These are phyloP conservation scores for Garra rufa DNA, from an alignment of 2,113 vertebrate species.

Conservation along the genomic window DNA sequence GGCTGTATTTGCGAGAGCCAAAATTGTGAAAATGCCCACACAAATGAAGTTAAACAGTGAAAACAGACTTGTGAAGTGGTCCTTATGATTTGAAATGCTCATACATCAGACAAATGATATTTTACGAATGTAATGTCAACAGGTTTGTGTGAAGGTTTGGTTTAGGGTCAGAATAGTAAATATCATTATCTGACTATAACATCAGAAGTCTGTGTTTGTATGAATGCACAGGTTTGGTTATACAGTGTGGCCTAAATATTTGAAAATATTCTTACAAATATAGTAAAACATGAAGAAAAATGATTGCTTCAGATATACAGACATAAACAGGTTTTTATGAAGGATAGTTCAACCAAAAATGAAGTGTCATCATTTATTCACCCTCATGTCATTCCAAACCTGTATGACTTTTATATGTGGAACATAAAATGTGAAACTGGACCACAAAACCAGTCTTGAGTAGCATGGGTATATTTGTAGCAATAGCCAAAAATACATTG, in stretches of 20 bases:
- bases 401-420: background rate
- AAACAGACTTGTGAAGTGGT: background rate
- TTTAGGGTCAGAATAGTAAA: background rate
- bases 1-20: background rate
- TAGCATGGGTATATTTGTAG: no score
- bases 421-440: no score
- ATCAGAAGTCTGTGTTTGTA: background rate
- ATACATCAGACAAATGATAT: background rate
- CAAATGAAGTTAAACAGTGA: background rate
- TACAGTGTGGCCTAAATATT: background rate
- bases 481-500: no score
- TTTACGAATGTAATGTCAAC: background rate
- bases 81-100: background rate
- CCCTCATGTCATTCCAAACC: background rate
- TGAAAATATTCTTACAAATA: background rate
- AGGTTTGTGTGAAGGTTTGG: background rate
- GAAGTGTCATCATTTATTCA: background rate
- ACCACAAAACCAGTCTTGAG: no score
- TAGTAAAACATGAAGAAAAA: background rate
- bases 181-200: background rate
- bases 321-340: background rate
- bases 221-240: background rate
- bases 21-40: background rate
- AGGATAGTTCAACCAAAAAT: background rate
- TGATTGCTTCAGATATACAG: background rate